phyloP scores from a whole-genome alignment of 2,888 invertebrate species.

The Eugnorisma glareosa region DNA sequence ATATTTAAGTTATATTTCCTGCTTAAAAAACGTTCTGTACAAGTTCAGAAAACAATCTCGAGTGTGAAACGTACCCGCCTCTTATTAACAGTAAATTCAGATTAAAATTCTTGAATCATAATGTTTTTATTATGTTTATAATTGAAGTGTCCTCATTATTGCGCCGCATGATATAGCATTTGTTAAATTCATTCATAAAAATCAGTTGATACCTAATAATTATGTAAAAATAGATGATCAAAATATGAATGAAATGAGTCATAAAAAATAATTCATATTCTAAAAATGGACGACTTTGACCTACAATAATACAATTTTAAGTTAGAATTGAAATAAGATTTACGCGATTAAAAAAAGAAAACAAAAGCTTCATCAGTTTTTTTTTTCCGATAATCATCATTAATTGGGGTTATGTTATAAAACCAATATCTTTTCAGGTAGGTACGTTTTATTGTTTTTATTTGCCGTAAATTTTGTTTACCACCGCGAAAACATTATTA shows the following conservation, averaged over 20 bases:
- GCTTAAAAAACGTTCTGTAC: background rate
- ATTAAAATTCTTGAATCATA: background rate
- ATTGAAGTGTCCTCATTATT: background rate
- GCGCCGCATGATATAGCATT: background rate
- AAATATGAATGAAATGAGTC: slow-evolving; percentile 47
- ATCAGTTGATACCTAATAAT: background rate
- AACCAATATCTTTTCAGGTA: background rate
- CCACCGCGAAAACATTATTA: background rate
- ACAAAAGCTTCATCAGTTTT: background rate
- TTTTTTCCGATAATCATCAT: background rate
- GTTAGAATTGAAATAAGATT: background rate
- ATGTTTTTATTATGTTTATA: background rate
- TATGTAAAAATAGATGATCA: slow-evolving; percentile 8
- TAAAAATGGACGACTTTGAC: slow-evolving; percentile 21
- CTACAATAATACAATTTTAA: background rate
- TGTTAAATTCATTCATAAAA: slow-evolving; percentile 42
- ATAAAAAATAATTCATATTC: slow-evolving; percentile 6
- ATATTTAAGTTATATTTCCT: background rate
- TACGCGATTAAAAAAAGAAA: background rate
- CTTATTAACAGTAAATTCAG: background rate
- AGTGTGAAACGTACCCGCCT: background rate
- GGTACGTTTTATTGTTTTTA: background rate
- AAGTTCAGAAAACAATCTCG: background rate
- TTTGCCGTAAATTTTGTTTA: background rate
- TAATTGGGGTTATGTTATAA: background rate